phyloP scores from a whole-genome alignment of 2,888 invertebrate species.

The Tenodera sinensis region DNA sequence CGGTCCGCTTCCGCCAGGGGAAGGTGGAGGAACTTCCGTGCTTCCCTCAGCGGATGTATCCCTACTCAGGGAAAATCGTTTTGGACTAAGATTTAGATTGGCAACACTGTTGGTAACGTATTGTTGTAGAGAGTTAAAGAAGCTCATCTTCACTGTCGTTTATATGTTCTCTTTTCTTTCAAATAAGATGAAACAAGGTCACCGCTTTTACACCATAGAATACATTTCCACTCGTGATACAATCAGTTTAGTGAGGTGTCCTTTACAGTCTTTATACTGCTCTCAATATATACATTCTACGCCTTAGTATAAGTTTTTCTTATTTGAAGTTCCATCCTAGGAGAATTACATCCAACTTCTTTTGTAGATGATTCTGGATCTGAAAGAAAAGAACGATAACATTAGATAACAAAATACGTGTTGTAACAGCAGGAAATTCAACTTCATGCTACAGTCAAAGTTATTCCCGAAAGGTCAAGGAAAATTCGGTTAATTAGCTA shows the following conservation, averaged over 20 bases:
- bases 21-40: conserved; percentile 23
- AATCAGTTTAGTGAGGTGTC: not conserved
- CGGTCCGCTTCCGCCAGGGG: conserved; percentile 51
- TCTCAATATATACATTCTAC: too few species aligned
- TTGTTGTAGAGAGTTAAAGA: conserved; percentile 79
- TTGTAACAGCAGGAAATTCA: too few species aligned
- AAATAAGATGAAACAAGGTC: not conserved
- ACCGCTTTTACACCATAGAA: not conserved
- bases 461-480: too few species aligned
- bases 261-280: too few species aligned
- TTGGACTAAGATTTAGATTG: conserved; percentile 71
- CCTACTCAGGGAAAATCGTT: conserved; percentile 65
- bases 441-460: too few species aligned
- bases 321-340: too few species aligned
- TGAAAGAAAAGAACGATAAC: too few species aligned
- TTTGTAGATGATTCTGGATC: too few species aligned
- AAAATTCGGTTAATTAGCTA: too few species aligned
- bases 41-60: conserved; percentile 44
- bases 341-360: too few species aligned
- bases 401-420: too few species aligned
- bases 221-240: not conserved
- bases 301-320: too few species aligned
- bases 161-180: not conserved
- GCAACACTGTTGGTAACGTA: conserved; percentile 84
- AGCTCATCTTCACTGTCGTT: conserved; percentile 61